These are phyloP conservation scores for Nipponacmea schrenckii DNA, from an alignment of 2,888 invertebrate genomes.

Conservation along the genomic window DNA sequence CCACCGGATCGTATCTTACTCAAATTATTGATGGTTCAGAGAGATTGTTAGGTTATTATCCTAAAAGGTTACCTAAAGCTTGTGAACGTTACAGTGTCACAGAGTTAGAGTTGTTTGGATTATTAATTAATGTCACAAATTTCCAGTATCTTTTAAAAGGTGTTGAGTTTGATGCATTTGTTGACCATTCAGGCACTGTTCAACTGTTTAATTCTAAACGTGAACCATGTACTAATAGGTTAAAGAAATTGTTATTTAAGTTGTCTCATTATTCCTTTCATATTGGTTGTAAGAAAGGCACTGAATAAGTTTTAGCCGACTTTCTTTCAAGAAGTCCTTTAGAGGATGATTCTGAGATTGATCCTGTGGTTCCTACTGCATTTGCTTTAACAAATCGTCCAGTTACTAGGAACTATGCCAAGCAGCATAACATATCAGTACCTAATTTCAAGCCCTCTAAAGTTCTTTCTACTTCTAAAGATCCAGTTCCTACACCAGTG, in stretches of 20 bases:
- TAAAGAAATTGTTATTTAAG: neutral
- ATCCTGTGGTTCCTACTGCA: neutral
- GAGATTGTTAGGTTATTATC: neutral
- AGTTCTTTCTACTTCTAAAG: too few relatives aligned
- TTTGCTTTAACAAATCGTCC: neutral
- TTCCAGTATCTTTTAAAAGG: neutral
- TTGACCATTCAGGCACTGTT: neutral
- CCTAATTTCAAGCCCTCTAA: neutral
- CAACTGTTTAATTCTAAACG: neutral
- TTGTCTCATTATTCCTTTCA: neutral
- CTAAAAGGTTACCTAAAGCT: neutral
- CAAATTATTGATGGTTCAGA: neutral
- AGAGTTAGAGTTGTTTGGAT: slow-evolving; percentile 3
- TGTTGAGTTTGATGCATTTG: neutral
- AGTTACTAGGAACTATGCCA: neutral
- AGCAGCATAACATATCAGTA: neutral
- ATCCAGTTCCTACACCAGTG: too few relatives aligned
- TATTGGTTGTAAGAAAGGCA: neutral
- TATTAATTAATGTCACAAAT: neutral
- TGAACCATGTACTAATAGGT: neutral
- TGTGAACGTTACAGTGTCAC: neutral
- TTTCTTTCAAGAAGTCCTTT: neutral
- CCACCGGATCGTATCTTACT: neutral
- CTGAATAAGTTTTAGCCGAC: neutral
- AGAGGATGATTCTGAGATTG: neutral